A percentile compares a stretch with the other conserved stretches of the same genome.
Conservation (phyloP, 1,140 invertebrate species). For the Drosophila carrolli region DNA sequence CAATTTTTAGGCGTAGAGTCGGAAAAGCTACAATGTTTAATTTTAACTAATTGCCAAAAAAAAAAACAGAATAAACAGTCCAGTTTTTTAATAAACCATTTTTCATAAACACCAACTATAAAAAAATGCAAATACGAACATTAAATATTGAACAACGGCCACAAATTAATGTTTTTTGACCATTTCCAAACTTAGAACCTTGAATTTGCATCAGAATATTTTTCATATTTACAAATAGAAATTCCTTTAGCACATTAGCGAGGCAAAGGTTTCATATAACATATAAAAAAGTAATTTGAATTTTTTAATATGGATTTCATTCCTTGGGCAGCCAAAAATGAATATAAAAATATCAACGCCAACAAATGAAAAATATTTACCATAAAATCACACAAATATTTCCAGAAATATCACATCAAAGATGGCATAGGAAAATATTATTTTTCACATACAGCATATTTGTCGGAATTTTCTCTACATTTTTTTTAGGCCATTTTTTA, state of each 20-base stretch:
- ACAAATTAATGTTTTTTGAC: neutral
- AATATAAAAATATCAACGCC: slow-evolving; percentile 3
- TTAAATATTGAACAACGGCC: no score
- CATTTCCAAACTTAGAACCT: neutral
- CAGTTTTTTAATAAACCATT: no score
- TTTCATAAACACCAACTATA: no score
- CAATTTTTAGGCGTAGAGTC: no score
- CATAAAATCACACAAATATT: slow-evolving; percentile 33
- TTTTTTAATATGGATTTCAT: slow-evolving; percentile 11
- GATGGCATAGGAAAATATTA: slow-evolving; percentile 18
- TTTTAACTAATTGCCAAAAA: no score
- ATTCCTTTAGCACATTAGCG: neutral
- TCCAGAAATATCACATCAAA: slow-evolving; percentile 22
- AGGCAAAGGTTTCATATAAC: neutral
- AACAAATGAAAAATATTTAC: slow-evolving; percentile 25
- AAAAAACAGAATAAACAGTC: no score
- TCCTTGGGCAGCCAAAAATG: neutral
- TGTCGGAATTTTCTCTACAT: slow-evolving; percentile 21
- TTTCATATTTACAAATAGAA: neutral
- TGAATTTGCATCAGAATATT: no score
- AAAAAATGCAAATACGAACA: no score
- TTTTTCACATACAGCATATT: slow-evolving; percentile 36
- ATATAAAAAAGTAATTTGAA: slow-evolving; percentile 7
- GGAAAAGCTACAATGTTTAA: no score
- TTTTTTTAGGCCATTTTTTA: slow-evolving; percentile 60